Percentiles rank a stretch among this genome's conserved stretches.
Evolutionary conservation across 2,888 invertebrate species (phyloP).

Genomic region (Amitus sp.): DNA sequence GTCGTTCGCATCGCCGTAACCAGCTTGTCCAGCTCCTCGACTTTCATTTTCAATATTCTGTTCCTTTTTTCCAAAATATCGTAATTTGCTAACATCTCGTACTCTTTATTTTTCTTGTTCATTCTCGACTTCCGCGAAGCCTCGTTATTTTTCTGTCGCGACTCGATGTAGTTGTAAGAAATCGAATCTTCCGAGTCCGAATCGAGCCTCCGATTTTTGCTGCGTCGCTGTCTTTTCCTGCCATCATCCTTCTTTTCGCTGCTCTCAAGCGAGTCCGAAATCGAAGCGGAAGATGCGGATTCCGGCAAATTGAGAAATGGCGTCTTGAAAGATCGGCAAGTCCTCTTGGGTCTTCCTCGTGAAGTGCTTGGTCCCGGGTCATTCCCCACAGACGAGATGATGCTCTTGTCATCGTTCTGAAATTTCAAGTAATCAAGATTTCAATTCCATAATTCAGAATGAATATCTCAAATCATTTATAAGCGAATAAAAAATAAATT

Average conservation of each 20-base stretch:
- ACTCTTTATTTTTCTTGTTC: conserved; percentile 74
- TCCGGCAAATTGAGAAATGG: not conserved
- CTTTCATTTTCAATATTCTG: conserved; percentile 72
- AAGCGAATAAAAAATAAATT: not conserved
- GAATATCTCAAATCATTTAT: not conserved
- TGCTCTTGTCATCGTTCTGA: conserved; percentile 10
- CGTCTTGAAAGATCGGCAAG: not conserved
- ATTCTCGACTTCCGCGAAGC: conserved; percentile 79
- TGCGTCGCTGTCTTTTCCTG: no score
- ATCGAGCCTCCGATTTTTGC: no score
- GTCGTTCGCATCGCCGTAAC: conserved; percentile 74
- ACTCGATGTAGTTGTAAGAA: conserved; percentile 73
- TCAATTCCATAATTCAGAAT: not conserved
- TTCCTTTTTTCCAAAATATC: conserved; percentile 73
- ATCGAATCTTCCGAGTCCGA: not conserved
- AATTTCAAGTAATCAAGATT: not conserved
- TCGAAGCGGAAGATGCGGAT: conserved; percentile 6
- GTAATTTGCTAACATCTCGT: conserved; percentile 69
- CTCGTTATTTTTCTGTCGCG: conserved; percentile 82
- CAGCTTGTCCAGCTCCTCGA: conserved; percentile 75
- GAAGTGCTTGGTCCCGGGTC: no score
- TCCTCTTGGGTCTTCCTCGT: not conserved
- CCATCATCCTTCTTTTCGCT: no score
- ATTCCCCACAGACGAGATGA: no score
- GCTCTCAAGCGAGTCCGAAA: not conserved